Evolutionary conservation across 1,140 invertebrate species (phyloP).

Genomic region (Matsumurasca onukii): DNA sequence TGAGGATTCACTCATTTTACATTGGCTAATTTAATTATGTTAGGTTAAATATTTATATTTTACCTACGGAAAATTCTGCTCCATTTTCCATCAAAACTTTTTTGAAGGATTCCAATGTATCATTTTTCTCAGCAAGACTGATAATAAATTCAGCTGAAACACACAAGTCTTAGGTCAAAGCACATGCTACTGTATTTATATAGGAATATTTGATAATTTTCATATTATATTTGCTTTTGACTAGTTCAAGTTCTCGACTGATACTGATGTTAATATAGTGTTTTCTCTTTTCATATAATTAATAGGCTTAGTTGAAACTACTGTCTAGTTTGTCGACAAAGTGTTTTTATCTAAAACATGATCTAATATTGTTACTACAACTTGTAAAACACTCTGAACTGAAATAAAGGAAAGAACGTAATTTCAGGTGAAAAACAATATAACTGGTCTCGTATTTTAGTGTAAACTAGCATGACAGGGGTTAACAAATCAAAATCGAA

Average conservation of each 20-base stretch:
- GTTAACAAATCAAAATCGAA: no score
- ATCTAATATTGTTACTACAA: no score
- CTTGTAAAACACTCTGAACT: no score
- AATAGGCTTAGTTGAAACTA: neutral
- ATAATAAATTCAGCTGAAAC: slow-evolving; percentile 95
- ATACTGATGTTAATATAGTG: neutral
- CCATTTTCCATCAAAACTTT: slow-evolving; percentile 87
- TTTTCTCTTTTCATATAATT: neutral
- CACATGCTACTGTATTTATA: neutral
- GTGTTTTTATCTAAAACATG: no score
- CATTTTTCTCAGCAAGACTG: slow-evolving; percentile 85
- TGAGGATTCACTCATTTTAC: neutral
- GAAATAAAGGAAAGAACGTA: no score
- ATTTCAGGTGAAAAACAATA: no score
- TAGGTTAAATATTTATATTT: slow-evolving; percentile 7
- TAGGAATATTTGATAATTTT: neutral
- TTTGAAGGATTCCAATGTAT: slow-evolving; percentile 84
- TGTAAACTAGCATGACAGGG: no score
- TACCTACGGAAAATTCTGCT: slow-evolving; percentile 78
- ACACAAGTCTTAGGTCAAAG: slow-evolving; percentile 36
- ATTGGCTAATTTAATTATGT: neutral
- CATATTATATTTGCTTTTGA: neutral
- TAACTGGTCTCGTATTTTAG: no score
- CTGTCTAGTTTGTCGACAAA: neutral
- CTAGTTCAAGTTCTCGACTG: neutral